A percentile compares a stretch with the other conserved stretches of the same genome.
Conservation (phyloP, 2,113 vertebrate genomes). For the Lontra canadensis region DNA sequence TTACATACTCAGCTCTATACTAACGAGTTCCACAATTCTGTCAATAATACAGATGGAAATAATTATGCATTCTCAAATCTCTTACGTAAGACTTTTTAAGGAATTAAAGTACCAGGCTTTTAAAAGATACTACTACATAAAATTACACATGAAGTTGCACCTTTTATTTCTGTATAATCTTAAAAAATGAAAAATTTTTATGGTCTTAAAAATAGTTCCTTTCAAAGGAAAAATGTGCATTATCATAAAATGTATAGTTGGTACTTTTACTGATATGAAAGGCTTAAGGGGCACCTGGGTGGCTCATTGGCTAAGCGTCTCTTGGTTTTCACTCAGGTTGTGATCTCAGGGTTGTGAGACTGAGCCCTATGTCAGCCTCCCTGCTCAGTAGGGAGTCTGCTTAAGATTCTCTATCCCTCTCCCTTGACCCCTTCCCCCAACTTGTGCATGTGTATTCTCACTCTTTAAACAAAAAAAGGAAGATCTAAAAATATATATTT, state of each 20-base stretch:
- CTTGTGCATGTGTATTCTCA: background rate
- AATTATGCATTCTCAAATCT: background rate
- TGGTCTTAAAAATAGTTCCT: background rate
- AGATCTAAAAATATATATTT: background rate
- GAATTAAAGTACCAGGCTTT: background rate
- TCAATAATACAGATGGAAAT: background rate
- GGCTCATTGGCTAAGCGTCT: background rate
- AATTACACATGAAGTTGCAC: background rate
- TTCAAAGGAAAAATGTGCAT: background rate
- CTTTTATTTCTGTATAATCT: background rate
- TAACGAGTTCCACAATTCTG: background rate
- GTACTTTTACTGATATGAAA: background rate
- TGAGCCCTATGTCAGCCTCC: too few relatives aligned
- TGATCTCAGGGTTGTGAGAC: too few relatives aligned
- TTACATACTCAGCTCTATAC: background rate
- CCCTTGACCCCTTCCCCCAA: background rate
- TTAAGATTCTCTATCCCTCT: background rate
- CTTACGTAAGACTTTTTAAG: background rate
- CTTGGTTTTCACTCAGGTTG: background rate
- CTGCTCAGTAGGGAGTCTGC: background rate
- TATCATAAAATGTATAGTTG: background rate
- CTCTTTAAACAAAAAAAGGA: background rate
- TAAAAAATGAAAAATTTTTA: background rate
- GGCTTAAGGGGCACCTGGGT: background rate
- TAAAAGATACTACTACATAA: background rate